These are phyloP conservation scores for Rhagophthalmus giganteus DNA, from an alignment of 2,888 invertebrate genomes.

Conservation along the genomic window DNA sequence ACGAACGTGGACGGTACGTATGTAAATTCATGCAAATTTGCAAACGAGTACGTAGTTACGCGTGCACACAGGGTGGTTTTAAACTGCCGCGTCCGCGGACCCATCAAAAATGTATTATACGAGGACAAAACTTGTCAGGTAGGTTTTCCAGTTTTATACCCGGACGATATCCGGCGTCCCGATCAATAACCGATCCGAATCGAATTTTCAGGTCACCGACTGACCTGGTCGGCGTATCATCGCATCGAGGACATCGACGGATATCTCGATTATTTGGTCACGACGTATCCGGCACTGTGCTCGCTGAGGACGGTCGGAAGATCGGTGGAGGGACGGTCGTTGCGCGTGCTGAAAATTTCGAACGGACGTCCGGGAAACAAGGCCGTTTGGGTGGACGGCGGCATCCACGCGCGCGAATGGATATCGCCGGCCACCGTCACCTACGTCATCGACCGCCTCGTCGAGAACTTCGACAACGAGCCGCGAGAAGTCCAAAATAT, in stretches of 20 bases:
- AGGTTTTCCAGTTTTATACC: no score
- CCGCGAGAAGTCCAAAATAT: slow-evolving; percentile 72
- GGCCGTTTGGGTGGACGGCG: slow-evolving; percentile 75
- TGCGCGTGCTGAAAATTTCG: slow-evolving; percentile 73
- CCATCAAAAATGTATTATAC: no score
- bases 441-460: slow-evolving; percentile 71
- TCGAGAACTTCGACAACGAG: slow-evolving; percentile 67
- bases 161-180: no score
- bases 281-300: slow-evolving; percentile 72
- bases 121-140: no score
- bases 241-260: slow-evolving; percentile 68
- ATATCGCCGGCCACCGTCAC: slow-evolving; percentile 79
- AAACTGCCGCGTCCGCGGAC: no score
- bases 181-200: slow-evolving; percentile 9
- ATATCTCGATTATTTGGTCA: slow-evolving; percentile 72
- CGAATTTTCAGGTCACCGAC: slow-evolving; percentile 55
- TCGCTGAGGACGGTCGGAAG: slow-evolving; percentile 73
- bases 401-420: slow-evolving; percentile 91
- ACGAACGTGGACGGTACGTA: slow-evolving; percentile 50
- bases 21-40: slow-evolving; percentile 28
- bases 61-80: no score
- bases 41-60: no score
- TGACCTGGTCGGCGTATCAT: slow-evolving; percentile 81
- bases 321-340: slow-evolving; percentile 71
- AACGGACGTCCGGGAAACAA: slow-evolving; percentile 65